These are phyloP conservation scores for Diplazon laetatorius DNA, from an alignment of 2,888 invertebrate genomes.

Conservation along the genomic window DNA sequence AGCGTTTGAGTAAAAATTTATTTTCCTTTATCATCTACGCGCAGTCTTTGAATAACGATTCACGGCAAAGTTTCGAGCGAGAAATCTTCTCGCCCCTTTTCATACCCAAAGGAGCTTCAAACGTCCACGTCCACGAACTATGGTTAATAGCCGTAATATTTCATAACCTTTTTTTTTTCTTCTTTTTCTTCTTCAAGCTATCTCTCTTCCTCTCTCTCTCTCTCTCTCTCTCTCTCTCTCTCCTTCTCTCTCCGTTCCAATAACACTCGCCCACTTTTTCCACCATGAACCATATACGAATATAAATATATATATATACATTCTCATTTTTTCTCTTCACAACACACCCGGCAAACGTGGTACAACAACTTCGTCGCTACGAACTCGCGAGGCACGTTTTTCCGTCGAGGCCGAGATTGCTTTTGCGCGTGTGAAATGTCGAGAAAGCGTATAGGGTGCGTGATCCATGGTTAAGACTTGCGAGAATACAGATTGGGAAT, in stretches of 20 bases:
- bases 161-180: conserved; percentile 72
- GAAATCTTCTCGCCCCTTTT: conserved; percentile 40
- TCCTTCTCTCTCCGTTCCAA: too few species aligned
- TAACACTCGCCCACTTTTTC: conserved; percentile 1
- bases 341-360: conserved; percentile 22
- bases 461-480: conserved; percentile 3
- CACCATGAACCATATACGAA: conserved; percentile 15
- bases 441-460: conserved; percentile 15
- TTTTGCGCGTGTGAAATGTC: conserved; percentile 21
- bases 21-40: conserved; percentile 31
- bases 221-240: conserved; percentile 33
- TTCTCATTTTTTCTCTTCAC: conserved; percentile 32
- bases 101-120: conserved; percentile 44
- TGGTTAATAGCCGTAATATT: conserved; percentile 78
- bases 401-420: conserved; percentile 37
- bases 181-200: conserved; percentile 25
- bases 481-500: conserved; percentile 35
- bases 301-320: conserved; percentile 14
- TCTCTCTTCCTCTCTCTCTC: conserved; percentile 41
- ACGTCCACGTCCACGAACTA: conserved; percentile 65
- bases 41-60: conserved; percentile 38
- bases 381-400: conserved; percentile 31
- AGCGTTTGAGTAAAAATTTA: conserved; percentile 37
- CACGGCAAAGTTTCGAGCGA: conserved; percentile 33
- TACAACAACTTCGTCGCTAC: conserved; percentile 40